These are phyloP conservation scores for Benthosema pterotum DNA, from an alignment of 2,797 vertebrate species.

Conservation along the genomic window DNA sequence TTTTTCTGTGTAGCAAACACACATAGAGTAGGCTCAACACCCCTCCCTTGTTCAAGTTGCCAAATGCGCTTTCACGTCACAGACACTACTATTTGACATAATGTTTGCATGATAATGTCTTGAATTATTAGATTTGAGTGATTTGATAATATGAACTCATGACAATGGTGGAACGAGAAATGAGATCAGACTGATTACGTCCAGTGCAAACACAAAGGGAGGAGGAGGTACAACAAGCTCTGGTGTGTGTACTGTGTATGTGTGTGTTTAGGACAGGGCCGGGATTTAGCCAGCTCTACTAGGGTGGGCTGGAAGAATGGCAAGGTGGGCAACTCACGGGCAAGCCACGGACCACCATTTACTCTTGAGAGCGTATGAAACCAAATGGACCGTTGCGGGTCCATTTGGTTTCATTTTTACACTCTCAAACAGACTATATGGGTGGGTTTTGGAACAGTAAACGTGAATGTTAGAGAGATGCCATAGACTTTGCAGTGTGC, in stretches of 20 bases:
- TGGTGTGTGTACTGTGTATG: background rate
- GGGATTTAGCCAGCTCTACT: no score
- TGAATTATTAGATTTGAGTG: conserved; percentile 48
- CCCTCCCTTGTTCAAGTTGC: conserved; percentile 16
- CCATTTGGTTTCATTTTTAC: no score
- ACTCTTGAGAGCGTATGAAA: no score
- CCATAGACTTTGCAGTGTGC: conserved; percentile 60
- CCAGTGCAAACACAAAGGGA: background rate
- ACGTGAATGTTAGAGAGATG: conserved; percentile 57
- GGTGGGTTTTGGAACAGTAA: conserved; percentile 55
- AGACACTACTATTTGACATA: conserved; percentile 53
- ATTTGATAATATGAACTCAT: conserved; percentile 29
- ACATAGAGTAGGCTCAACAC: conserved; percentile 49
- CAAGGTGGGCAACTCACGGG: no score
- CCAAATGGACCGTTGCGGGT: no score
- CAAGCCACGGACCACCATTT: no score
- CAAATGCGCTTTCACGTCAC: conserved; percentile 31
- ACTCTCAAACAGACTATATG: no score
- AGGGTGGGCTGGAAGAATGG: no score
- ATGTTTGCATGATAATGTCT: conserved; percentile 64
- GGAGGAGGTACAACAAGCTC: conserved; percentile 10
- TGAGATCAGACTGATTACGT: conserved; percentile 9
- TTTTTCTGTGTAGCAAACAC: conserved; percentile 40
- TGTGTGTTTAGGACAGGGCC: no score
- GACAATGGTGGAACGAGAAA: conserved; percentile 1